phyloP scores from a whole-genome alignment of 2,888 invertebrate species.

The Hirtodrosophila duncani region DNA sequence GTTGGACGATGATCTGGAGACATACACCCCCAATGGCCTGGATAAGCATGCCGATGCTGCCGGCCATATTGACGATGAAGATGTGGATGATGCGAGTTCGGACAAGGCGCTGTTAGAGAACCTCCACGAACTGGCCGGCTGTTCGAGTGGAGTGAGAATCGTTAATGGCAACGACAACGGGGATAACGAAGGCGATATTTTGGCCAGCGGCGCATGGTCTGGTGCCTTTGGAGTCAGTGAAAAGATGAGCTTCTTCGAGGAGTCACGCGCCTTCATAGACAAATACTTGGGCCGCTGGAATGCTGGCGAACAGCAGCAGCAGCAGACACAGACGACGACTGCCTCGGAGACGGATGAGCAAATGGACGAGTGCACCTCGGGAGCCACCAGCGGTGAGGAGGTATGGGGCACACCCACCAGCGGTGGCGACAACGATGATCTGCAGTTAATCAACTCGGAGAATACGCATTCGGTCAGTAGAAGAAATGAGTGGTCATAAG shows the following conservation, averaged over 20 bases:
- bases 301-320: constrained; percentile 61
- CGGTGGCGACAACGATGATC: constrained; percentile 89
- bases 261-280: constrained; percentile 79
- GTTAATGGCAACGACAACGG: too few relatives aligned
- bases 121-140: constrained; percentile 36
- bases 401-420: constrained; percentile 94
- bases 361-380: constrained; percentile 86
- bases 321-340: constrained; percentile 11
- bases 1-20: constrained; percentile 78
- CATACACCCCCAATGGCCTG: constrained; percentile 56
- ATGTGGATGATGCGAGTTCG: constrained; percentile 53
- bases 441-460: constrained; percentile 83
- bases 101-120: constrained; percentile 47
- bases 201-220: constrained; percentile 81
- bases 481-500: too few relatives aligned
- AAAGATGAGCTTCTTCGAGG: constrained; percentile 86
- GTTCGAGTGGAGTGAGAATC: constrained; percentile 19
- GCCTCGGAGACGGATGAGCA: constrained; percentile 82
- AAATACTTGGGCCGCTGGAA: constrained; percentile 81
- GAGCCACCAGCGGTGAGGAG: constrained; percentile 90
- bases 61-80: constrained; percentile 64
- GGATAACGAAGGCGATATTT: too few relatives aligned
- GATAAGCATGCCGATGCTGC: constrained; percentile 51
- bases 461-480: constrained; percentile 82
- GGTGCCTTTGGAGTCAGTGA: constrained; percentile 90